Evolutionary conservation across 2,888 invertebrate species (phyloP).

Genomic region (Eremobia ochroleuca): DNA sequence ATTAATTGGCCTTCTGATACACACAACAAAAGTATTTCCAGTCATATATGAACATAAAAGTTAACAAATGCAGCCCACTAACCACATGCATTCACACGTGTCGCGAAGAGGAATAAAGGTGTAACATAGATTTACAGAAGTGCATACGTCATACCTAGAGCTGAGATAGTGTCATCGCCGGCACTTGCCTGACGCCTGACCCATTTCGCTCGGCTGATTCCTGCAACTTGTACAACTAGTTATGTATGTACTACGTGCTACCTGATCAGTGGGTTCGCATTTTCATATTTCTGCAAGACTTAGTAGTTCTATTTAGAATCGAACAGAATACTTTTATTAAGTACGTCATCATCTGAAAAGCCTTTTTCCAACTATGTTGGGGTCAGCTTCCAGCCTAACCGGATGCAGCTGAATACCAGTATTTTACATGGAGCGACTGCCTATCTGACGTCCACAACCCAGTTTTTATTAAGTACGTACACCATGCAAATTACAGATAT

Average conservation of each 20-base stretch:
- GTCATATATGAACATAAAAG: not conserved
- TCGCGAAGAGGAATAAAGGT: constrained; percentile 19
- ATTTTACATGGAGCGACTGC: too few relatives aligned
- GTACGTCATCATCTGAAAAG: too few relatives aligned
- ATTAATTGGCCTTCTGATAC: not conserved
- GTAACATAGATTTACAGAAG: constrained; percentile 25
- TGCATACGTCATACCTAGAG: constrained; percentile 19
- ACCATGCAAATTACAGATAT: not conserved
- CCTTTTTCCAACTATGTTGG: too few relatives aligned
- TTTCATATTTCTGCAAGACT: constrained; percentile 2
- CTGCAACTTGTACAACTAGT: constrained; percentile 49
- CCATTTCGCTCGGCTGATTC: constrained; percentile 62
- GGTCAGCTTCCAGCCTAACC: too few relatives aligned
- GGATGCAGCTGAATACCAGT: too few relatives aligned
- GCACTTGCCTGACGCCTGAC: constrained; percentile 67
- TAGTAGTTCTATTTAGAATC: not conserved
- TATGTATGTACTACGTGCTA: constrained; percentile 28
- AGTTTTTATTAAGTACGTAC: not conserved
- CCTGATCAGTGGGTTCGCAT: constrained; percentile 27
- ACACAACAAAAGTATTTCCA: not conserved
- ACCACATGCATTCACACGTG: constrained; percentile 10
- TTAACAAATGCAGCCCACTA: constrained; percentile 3
- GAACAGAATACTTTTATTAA: not conserved
- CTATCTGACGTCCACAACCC: too few relatives aligned
- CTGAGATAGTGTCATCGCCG: constrained; percentile 46